These are phyloP conservation scores for Pitangus sulphuratus DNA, from an alignment of 2,797 vertebrate genomes.

Conservation along the genomic window DNA sequence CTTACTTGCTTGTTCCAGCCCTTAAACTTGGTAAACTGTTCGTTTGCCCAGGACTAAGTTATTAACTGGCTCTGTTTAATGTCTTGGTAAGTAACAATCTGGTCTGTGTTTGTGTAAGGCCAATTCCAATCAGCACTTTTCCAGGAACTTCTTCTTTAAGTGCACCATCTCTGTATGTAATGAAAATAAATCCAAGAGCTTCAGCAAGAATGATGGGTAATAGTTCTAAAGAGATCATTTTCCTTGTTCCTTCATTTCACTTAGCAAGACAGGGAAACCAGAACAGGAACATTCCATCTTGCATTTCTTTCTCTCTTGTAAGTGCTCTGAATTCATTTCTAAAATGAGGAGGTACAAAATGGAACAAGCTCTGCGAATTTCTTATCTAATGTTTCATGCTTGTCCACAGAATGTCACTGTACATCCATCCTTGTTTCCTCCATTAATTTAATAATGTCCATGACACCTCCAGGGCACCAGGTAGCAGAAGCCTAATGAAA, in stretches of 20 bases:
- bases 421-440: neutral
- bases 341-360: neutral
- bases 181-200: neutral
- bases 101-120: neutral
- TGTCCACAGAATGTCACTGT: neutral
- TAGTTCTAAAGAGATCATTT: neutral
- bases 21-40: neutral
- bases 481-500: neutral
- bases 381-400: neutral
- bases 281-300: neutral
- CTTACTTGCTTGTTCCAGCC: neutral
- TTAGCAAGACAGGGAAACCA: neutral
- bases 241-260: neutral
- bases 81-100: neutral
- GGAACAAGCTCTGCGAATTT: neutral
- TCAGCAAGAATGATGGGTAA: neutral
- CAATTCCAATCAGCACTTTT: neutral
- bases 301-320: neutral
- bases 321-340: neutral
- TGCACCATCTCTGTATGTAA: neutral
- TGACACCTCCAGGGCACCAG: neutral
- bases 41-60: neutral
- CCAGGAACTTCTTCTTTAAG: neutral
- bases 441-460: neutral
- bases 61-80: neutral